Percentiles rank a stretch among this genome's conserved stretches.
These are phyloP conservation scores for Falcunculus frontatus DNA, from an alignment of 2,113 vertebrate species.

Conservation along the genomic window DNA sequence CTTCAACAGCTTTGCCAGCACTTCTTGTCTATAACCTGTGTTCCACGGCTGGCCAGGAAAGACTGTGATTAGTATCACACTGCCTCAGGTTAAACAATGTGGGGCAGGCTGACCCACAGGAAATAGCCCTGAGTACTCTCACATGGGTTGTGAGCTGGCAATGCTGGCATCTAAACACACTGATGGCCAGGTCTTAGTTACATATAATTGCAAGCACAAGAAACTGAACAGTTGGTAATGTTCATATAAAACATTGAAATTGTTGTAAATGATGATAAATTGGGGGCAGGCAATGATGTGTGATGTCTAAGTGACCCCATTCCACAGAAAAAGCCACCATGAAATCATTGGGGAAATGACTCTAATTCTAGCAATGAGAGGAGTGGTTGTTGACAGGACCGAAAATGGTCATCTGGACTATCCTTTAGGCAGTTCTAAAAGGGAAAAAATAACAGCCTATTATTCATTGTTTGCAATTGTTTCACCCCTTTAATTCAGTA, in stretches of 20 bases:
- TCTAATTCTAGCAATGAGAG: neutral
- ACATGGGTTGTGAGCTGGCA: accelerated
- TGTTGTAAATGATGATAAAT: neutral
- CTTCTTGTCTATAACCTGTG: neutral
- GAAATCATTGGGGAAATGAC: neutral
- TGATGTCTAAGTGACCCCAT: neutral
- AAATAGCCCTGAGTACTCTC: neutral
- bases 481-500: neutral
- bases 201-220: neutral
- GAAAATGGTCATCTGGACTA: neutral
- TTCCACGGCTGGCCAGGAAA: neutral
- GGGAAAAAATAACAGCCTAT: neutral
- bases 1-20: neutral
- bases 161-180: neutral
- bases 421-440: neutral
- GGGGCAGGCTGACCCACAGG: neutral
- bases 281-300: neutral
- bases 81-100: neutral
- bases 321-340: neutral
- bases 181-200: neutral
- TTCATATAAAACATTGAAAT: slow-evolving; percentile 6
- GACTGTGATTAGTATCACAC: accelerated
- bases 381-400: neutral
- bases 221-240: neutral
- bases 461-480: neutral